Evolutionary conservation across 2,888 invertebrate species (phyloP).

Genomic region (Autographa gamma): DNA sequence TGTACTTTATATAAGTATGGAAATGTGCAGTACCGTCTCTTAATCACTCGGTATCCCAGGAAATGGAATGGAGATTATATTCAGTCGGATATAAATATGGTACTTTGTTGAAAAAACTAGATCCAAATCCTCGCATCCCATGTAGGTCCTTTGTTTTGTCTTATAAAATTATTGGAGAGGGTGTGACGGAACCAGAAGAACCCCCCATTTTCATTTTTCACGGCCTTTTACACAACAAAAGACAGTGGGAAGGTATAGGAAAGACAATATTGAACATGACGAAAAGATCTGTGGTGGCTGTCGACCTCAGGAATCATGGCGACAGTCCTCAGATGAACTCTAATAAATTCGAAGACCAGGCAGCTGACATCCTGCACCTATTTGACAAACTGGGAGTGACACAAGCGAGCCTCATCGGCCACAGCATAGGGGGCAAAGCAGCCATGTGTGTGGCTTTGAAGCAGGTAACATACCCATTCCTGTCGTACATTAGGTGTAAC

Average conservation of each 20-base stretch:
- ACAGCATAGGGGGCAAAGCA: slow-evolving; percentile 97
- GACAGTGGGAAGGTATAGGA: slow-evolving; percentile 95
- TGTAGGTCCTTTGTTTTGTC: slow-evolving; percentile 71
- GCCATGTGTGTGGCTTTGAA: slow-evolving; percentile 94
- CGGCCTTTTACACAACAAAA: slow-evolving; percentile 95
- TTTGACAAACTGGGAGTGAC: slow-evolving; percentile 89
- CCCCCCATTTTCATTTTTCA: slow-evolving; percentile 90
- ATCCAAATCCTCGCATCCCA: slow-evolving; percentile 24
- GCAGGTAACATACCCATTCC: slow-evolving; percentile 81
- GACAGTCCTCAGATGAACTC: slow-evolving; percentile 93
- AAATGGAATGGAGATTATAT: slow-evolving; percentile 36
- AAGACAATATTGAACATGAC: slow-evolving; percentile 91
- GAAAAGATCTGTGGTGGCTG: slow-evolving; percentile 93
- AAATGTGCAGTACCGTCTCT: not conserved
- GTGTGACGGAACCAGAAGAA: slow-evolving; percentile 57
- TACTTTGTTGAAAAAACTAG: slow-evolving; percentile 28
- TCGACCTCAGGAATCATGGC: slow-evolving; percentile 99
- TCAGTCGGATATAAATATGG: slow-evolving; percentile 20
- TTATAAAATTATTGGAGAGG: slow-evolving; percentile 74
- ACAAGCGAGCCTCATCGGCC: slow-evolving; percentile 93
- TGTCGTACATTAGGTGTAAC: not conserved
- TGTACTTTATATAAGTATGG: slow-evolving; percentile 1
- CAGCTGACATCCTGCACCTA: slow-evolving; percentile 91
- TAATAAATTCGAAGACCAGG: slow-evolving; percentile 93
- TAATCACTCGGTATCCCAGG: not conserved